Percentiles rank a stretch among this genome's conserved stretches.
phyloP scores from a whole-genome alignment of 2,888 invertebrate genomes.

The Xestoiulus laeticollis region DNA sequence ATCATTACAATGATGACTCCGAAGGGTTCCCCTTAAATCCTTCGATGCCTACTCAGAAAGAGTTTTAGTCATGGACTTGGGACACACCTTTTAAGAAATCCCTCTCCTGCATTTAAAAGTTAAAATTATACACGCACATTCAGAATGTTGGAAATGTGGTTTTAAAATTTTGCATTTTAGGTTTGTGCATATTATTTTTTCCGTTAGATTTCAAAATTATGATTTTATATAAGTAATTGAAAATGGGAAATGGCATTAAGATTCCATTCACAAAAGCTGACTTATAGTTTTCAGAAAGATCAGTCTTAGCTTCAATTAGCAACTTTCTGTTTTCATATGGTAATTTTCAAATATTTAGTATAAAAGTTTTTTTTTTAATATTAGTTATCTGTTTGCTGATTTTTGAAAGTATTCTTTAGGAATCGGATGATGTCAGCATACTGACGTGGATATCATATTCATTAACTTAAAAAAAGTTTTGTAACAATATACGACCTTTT shows the following conservation, averaged over 20 bases:
- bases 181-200: not conserved
- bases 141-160: not conserved
- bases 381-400: too few relatives aligned
- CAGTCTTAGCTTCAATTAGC: too few relatives aligned
- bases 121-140: not conserved
- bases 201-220: not conserved
- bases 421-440: not conserved
- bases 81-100: constrained; percentile 14
- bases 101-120: not conserved
- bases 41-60: not conserved
- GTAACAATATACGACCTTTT: not conserved
- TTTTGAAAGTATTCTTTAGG: not conserved
- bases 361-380: too few relatives aligned
- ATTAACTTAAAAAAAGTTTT: not conserved
- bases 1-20: constrained; percentile 5
- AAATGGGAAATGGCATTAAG: too few relatives aligned
- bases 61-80: not conserved
- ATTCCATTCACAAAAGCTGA: too few relatives aligned
- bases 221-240: not conserved
- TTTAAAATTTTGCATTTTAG: not conserved
- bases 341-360: too few relatives aligned
- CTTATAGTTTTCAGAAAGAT: too few relatives aligned
- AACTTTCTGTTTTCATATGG: too few relatives aligned
- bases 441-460: not conserved
- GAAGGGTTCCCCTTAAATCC: constrained; percentile 18